phyloP scores from a whole-genome alignment of 64 coral and sea anemone genomes.

The Exaiptasia diaphana region DNA sequence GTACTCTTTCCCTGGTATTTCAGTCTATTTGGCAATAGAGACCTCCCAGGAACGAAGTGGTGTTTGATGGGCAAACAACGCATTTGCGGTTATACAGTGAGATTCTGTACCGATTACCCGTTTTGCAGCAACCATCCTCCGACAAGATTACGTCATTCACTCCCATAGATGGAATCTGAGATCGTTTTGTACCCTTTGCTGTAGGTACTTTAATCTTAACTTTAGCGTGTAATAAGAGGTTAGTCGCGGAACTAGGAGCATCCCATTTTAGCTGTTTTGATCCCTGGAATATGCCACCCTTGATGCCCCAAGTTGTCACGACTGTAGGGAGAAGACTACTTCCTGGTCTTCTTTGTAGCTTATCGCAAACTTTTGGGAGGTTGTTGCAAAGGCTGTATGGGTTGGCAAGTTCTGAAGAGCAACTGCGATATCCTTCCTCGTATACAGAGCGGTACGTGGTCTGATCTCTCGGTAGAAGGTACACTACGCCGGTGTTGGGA shows the following conservation, averaged over 20 bases:
- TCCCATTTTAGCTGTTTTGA: neutral
- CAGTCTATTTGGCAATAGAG: too few species aligned
- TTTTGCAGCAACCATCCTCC: neutral
- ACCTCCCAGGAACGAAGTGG: neutral
- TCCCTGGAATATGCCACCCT: neutral
- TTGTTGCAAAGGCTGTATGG: constrained; percentile 26
- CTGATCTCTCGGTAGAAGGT: constrained; percentile 6
- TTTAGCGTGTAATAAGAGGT: neutral
- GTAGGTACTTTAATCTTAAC: neutral
- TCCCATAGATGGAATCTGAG: neutral
- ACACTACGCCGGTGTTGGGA: neutral
- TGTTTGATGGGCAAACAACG: neutral
- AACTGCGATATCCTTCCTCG: neutral
- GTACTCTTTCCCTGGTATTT: too few species aligned
- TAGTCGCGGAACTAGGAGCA: constrained; percentile 27
- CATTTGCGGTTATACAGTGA: neutral
- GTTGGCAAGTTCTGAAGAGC: neutral
- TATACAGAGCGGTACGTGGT: constrained; percentile 10
- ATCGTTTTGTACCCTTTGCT: neutral
- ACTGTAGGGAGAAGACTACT: constrained; percentile 22
- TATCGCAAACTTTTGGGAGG: constrained; percentile 25
- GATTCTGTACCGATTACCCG: neutral
- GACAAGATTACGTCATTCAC: neutral
- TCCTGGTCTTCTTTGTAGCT: neutral
- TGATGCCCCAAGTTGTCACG: constrained; percentile 12